Conservation (phyloP, 2,113 vertebrate species). For the Athene noctua region DNA sequence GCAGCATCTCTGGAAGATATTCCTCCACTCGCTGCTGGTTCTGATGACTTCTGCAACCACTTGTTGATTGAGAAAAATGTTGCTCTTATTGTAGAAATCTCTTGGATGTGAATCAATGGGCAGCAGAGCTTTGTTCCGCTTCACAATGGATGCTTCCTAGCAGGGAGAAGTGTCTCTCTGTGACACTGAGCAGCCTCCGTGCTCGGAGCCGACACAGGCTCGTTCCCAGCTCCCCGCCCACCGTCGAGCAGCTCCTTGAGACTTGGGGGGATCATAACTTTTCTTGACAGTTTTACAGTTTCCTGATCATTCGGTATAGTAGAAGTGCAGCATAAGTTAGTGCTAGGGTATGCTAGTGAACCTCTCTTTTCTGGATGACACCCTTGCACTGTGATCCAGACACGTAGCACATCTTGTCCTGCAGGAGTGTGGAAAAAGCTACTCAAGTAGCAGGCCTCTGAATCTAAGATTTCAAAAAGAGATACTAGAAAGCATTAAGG, state of each 20-base stretch:
- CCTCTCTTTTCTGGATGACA: background rate
- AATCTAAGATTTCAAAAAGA: background rate
- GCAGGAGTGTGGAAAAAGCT: background rate
- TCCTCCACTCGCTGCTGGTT: background rate
- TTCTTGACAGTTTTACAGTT: background rate
- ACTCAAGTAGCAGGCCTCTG: background rate
- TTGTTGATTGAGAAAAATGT: background rate
- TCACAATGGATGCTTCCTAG: accelerated
- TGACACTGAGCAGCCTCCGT: background rate
- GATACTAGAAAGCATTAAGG: background rate
- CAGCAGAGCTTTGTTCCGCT: accelerated
- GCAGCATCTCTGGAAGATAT: background rate
- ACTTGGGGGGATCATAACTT: background rate
- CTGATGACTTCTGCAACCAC: background rate
- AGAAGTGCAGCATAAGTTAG: background rate
- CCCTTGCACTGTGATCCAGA: background rate
- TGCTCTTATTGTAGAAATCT: background rate
- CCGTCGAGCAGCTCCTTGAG: accelerated
- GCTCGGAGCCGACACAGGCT: accelerated
- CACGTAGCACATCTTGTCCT: accelerated
- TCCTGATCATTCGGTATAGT: background rate
- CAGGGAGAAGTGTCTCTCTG: background rate
- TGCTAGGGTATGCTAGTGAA: background rate
- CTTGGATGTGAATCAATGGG: background rate
- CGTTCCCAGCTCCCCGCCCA: accelerated